Conservation (phyloP, 1,140 invertebrate genomes). For the Drosophila yakuba region DNA sequence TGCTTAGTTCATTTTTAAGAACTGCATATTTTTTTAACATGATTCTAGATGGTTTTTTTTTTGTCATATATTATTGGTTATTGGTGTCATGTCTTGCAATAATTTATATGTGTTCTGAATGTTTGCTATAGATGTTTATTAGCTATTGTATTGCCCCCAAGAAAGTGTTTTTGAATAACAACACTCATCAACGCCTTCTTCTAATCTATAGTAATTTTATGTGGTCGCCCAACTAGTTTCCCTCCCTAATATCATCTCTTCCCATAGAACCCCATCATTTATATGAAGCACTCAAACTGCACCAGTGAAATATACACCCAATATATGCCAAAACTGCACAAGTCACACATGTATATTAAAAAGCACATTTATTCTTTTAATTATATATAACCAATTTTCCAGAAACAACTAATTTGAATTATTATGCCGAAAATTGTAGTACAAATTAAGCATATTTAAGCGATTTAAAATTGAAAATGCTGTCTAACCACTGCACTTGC, state of each 20-base stretch:
- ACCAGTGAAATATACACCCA: slow-evolving; percentile 59
- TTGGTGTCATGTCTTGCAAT: slow-evolving; percentile 53
- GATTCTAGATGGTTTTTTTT: slow-evolving; percentile 47
- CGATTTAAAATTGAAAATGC: not conserved
- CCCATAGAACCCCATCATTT: slow-evolving; percentile 34
- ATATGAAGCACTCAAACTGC: slow-evolving; percentile 42
- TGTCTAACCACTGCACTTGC: too few species aligned
- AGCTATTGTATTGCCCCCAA: slow-evolving; percentile 8
- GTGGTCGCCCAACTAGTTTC: slow-evolving; percentile 18
- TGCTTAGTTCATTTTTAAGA: slow-evolving; percentile 65
- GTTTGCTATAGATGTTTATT: slow-evolving; percentile 50
- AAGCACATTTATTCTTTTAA: slow-evolving; percentile 32
- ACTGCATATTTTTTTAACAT: slow-evolving; percentile 30
- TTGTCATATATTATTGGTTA: slow-evolving; percentile 31
- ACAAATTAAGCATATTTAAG: too few species aligned
- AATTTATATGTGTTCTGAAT: slow-evolving; percentile 60
- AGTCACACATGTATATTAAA: slow-evolving; percentile 51
- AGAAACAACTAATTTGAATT: not conserved
- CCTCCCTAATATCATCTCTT: not conserved
- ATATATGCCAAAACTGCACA: slow-evolving; percentile 58
- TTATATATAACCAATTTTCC: not conserved
- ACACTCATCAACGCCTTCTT: not conserved
- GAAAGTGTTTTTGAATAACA: not conserved
- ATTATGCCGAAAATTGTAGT: too few species aligned
- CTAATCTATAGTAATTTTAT: not conserved